These are phyloP conservation scores for Rhynchomys soricoides DNA, from an alignment of 2,113 vertebrate genomes.

Conservation along the genomic window DNA sequence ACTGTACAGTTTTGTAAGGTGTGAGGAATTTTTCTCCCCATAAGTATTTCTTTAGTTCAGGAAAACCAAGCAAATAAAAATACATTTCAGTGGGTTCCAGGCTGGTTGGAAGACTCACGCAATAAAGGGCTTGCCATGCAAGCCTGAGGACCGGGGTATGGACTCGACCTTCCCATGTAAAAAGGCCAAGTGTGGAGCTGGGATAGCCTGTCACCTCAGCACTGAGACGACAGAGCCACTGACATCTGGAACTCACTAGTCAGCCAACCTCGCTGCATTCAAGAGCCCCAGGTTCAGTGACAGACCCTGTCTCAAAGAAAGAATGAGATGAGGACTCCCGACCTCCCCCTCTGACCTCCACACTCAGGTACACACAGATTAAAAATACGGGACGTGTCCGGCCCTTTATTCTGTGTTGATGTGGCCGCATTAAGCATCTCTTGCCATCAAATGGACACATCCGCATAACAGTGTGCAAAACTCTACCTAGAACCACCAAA, in stretches of 20 bases:
- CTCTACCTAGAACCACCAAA: neutral
- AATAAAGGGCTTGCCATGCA: neutral
- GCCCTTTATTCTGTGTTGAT: neutral
- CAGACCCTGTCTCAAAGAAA: neutral
- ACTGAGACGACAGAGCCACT: neutral
- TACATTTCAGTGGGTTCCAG: neutral
- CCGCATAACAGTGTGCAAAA: neutral
- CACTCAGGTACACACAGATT: no score
- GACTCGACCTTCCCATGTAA: no score
- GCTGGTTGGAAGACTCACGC: neutral
- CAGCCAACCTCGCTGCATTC: neutral
- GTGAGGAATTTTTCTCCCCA: neutral
- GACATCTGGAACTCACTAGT: neutral
- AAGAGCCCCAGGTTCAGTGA: neutral
- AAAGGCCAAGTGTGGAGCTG: neutral
- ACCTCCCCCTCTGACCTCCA: no score
- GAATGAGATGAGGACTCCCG: no score
- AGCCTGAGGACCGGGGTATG: neutral
- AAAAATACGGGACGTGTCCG: neutral
- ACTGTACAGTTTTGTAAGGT: neutral
- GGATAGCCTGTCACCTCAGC: neutral
- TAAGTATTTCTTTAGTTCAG: conserved; percentile 14
- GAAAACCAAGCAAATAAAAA: conserved; percentile 26
- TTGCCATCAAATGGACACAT: neutral
- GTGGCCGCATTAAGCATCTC: neutral